Percentiles rank a stretch among this genome's conserved stretches.
Conservation (phyloP, 2,113 vertebrate species). For the Pica pica region DNA sequence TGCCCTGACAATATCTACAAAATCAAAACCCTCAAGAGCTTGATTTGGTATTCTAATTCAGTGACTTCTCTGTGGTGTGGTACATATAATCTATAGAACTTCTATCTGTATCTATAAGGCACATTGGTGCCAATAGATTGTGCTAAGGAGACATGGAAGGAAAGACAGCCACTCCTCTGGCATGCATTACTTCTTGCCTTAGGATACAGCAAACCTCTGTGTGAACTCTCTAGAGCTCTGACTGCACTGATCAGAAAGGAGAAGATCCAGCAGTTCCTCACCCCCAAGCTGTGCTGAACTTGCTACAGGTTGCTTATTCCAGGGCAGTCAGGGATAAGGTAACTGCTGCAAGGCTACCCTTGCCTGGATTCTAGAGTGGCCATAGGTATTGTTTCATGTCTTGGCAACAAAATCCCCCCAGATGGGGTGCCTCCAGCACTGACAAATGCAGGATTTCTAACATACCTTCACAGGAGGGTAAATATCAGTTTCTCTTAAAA, state of each 20-base stretch:
- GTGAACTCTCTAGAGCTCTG: neutral
- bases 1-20: neutral
- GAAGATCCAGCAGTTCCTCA: neutral
- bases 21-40: neutral
- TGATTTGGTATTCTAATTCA: conserved; percentile 9
- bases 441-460: neutral
- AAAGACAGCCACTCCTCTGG: neutral
- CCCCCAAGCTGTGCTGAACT: neutral
- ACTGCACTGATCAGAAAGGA: neutral
- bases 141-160: neutral
- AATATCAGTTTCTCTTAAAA: neutral
- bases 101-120: neutral
- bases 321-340: neutral
- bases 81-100: neutral
- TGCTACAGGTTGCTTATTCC: neutral
- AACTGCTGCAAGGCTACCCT: neutral
- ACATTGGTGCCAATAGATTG: neutral
- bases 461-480: neutral
- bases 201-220: neutral
- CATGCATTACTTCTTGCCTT: neutral
- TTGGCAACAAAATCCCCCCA: neutral
- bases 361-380: neutral
- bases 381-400: neutral
- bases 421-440: neutral
- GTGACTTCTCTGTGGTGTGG: neutral